Conservation (phyloP, 2,797 vertebrate species). For the Leptodactylus fallax region DNA sequence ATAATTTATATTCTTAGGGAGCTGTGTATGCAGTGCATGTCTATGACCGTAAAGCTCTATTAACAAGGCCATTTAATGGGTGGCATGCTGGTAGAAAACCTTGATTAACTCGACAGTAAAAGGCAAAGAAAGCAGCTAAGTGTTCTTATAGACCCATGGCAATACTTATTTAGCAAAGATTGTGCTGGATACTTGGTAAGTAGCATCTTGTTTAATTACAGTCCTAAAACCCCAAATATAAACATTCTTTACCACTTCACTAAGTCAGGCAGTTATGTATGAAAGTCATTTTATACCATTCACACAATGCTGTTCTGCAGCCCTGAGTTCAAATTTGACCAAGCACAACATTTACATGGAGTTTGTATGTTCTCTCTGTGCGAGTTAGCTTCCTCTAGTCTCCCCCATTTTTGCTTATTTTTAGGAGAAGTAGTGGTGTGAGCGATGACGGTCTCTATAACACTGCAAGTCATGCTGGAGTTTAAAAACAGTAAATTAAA, state of each 20-base stretch:
- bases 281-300: background rate
- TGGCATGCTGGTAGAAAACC: conserved; percentile 5
- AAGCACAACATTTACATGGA: too few species aligned
- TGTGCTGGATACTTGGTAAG: background rate
- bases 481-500: too few species aligned
- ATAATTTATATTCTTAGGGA: background rate
- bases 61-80: conserved; percentile 28
- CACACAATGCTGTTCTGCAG: background rate
- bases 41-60: conserved; percentile 9
- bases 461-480: too few species aligned
- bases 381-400: too few species aligned
- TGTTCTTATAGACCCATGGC: conserved; percentile 1
- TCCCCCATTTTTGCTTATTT: too few species aligned
- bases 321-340: too few species aligned
- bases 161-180: conserved; percentile 30
- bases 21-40: background rate
- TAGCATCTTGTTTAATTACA: conserved; percentile 1
- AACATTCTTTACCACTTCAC: background rate
- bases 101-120: conserved; percentile 24
- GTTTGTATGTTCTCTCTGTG: too few species aligned
- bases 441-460: too few species aligned
- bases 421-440: too few species aligned
- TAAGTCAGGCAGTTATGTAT: conserved; percentile 26
- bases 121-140: conserved; percentile 22
- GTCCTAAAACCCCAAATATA: background rate